phyloP scores from a whole-genome alignment of 2,797 vertebrate genomes.

The Cryptoblepharus egeriae region DNA sequence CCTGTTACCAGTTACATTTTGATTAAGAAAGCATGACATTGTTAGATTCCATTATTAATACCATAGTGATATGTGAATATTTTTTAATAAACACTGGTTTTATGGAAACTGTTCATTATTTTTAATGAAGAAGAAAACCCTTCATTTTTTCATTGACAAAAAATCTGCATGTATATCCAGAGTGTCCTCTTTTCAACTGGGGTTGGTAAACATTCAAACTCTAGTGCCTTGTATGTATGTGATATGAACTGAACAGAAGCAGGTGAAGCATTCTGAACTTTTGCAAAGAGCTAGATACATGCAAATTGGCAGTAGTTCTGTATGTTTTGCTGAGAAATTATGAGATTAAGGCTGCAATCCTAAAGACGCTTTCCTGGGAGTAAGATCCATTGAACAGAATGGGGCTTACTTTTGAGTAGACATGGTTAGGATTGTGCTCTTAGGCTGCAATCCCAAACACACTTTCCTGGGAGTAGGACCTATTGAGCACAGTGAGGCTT shows the following conservation, averaged over 20 bases:
- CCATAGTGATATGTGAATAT: background rate
- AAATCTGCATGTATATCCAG: background rate
- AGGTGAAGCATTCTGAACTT: background rate
- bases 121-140: background rate
- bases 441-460: no score
- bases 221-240: background rate
- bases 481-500: no score
- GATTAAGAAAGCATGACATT: slow-evolving; percentile 15
- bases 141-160: background rate
- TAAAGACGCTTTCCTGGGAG: no score
- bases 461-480: no score
- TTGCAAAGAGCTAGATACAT: background rate
- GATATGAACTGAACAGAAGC: background rate
- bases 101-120: background rate
- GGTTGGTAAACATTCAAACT: background rate
- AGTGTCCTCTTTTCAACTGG: background rate
- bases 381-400: no score
- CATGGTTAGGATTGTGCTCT: no score
- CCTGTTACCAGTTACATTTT: slow-evolving; percentile 33
- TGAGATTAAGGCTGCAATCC: no score
- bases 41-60: background rate
- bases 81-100: slow-evolving; percentile 9
- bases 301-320: background rate
- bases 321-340: background rate
- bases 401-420: no score